phyloP scores from a whole-genome alignment of 2,113 vertebrate species.

The Crotalus viridis region DNA sequence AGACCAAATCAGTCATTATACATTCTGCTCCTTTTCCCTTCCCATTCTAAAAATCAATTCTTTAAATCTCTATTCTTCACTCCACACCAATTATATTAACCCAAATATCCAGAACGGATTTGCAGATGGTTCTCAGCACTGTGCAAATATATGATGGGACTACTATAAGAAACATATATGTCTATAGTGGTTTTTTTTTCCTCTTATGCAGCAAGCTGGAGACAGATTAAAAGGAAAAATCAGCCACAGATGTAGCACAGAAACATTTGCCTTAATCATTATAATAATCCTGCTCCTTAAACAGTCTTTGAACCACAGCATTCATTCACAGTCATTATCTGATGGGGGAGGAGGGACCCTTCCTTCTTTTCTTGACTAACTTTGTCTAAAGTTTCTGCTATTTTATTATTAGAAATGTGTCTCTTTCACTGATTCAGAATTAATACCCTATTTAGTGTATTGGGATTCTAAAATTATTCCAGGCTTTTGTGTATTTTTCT shows the following conservation, averaged over 20 bases:
- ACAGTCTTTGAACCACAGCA: slow-evolving; percentile 13
- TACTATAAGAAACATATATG: slow-evolving; percentile 46
- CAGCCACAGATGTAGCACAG: slow-evolving; percentile 53
- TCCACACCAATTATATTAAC: not conserved
- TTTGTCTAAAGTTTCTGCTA: not conserved
- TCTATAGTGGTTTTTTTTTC: slow-evolving; percentile 9
- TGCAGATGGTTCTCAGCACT: slow-evolving; percentile 13
- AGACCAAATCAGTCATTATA: not conserved
- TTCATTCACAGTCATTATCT: slow-evolving; percentile 17
- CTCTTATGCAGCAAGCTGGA: slow-evolving; percentile 43
- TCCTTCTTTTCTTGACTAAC: slow-evolving; percentile 18
- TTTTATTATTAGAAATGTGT: not conserved
- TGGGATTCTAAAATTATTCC: not conserved
- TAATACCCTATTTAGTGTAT: not conserved
- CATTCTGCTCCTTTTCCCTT: not conserved
- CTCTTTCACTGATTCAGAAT: not conserved
- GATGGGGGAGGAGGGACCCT: not conserved
- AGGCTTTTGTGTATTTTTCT: not conserved
- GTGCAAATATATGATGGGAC: slow-evolving; percentile 3
- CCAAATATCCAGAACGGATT: not conserved
- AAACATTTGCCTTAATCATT: slow-evolving; percentile 40
- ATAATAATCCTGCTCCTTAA: slow-evolving; percentile 50
- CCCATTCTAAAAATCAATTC: not conserved
- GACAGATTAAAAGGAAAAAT: slow-evolving; percentile 51
- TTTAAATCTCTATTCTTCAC: not conserved